These are phyloP conservation scores for Monomorium pharaonis DNA, from an alignment of 1,140 invertebrate species.

Conservation along the genomic window DNA sequence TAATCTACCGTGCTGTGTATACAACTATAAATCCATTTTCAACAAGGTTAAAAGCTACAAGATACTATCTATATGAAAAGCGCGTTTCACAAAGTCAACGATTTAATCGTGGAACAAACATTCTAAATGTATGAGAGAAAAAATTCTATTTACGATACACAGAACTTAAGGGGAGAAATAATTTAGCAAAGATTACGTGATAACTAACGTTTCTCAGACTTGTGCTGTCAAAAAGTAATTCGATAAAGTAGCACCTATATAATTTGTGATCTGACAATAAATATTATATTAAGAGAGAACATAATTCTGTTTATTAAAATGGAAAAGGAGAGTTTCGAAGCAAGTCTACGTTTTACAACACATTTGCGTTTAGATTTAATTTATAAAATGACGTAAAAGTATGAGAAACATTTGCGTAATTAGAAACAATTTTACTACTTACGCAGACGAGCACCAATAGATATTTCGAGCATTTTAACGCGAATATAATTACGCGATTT, in stretches of 20 bases:
- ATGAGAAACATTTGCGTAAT: constrained; percentile 64
- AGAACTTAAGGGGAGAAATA: constrained; percentile 45
- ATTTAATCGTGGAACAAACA: constrained; percentile 44
- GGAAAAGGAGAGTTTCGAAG: neutral
- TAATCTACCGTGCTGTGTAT: constrained; percentile 68
- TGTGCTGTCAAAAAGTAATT: constrained; percentile 7
- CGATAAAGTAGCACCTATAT: neutral
- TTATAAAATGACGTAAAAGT: constrained; percentile 12
- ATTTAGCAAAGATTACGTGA: constrained; percentile 39
- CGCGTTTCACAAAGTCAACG: constrained; percentile 62
- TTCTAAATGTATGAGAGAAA: constrained; percentile 61
- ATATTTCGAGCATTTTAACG: constrained; percentile 44
- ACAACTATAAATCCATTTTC: constrained; percentile 52
- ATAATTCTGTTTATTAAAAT: neutral
- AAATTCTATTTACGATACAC: constrained; percentile 56
- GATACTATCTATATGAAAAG: constrained; percentile 51
- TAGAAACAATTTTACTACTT: constrained; percentile 63
- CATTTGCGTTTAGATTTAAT: neutral
- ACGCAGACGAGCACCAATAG: constrained; percentile 72
- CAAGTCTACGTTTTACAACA: neutral
- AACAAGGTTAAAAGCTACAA: constrained; percentile 38
- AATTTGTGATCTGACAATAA: neutral
- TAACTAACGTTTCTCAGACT: constrained; percentile 70
- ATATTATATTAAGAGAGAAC: neutral
- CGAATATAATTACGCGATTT: constrained; percentile 3